These are phyloP conservation scores for Drosophila melanica DNA, from an alignment of 1,140 invertebrate species.

Conservation along the genomic window DNA sequence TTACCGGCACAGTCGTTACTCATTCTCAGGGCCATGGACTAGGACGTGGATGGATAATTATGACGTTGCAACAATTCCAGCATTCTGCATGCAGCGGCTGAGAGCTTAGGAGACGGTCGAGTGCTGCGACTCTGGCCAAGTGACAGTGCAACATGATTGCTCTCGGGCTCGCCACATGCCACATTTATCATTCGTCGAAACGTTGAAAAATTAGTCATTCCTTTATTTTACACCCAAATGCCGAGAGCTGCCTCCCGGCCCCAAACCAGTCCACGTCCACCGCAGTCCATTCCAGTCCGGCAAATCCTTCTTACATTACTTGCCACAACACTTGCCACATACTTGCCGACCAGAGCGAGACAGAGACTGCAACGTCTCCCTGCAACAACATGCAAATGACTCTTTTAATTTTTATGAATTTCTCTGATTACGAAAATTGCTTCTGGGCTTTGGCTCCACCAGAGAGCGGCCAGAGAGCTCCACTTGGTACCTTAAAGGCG, in stretches of 20 bases:
- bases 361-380: conserved; percentile 11
- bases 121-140: conserved; percentile 49
- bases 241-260: conserved; percentile 55
- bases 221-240: conserved; percentile 82
- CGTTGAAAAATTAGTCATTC: conserved; percentile 83
- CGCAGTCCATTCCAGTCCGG: not conserved
- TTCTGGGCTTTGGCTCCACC: conserved; percentile 73
- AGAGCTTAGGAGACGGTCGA: conserved; percentile 61
- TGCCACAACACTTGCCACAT: conserved; percentile 42
- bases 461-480: not conserved
- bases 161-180: conserved; percentile 81
- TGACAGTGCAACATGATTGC: conserved; percentile 82
- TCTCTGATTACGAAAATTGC: conserved; percentile 83
- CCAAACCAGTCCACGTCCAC: conserved; percentile 44
- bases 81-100: conserved; percentile 24
- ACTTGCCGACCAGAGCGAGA: conserved; percentile 13
- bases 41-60: conserved; percentile 74
- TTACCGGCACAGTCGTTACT: conserved; percentile 76
- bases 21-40: conserved; percentile 70
- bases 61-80: conserved; percentile 81
- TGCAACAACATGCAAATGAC: conserved; percentile 79
- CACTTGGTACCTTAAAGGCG: not conserved
- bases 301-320: conserved; percentile 75
- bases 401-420: conserved; percentile 83
- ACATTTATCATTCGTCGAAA: conserved; percentile 83